phyloP scores from a whole-genome alignment of 1,140 invertebrate species.

The Drosophila elegans region DNA sequence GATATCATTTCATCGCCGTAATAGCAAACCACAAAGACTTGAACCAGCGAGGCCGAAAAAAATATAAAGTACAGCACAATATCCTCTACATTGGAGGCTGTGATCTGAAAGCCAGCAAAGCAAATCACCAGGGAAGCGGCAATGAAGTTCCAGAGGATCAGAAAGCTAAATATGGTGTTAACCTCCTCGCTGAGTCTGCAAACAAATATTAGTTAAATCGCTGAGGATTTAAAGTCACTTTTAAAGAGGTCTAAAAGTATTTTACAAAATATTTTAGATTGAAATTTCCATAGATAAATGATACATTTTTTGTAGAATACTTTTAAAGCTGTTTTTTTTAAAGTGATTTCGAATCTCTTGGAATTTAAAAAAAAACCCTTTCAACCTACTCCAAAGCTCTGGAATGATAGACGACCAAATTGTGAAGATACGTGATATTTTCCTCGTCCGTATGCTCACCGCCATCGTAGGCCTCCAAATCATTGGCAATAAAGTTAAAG shows the following conservation, averaged over 20 bases:
- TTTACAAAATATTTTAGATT: no score
- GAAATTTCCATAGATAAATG: no score
- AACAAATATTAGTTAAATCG: neutral
- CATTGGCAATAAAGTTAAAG: slow-evolving; percentile 65
- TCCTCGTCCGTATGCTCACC: slow-evolving; percentile 50
- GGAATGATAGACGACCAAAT: slow-evolving; percentile 57
- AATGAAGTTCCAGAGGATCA: slow-evolving; percentile 72
- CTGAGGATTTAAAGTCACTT: neutral
- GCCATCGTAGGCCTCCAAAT: slow-evolving; percentile 54
- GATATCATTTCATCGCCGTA: slow-evolving; percentile 76
- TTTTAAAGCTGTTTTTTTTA: neutral
- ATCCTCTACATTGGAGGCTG: slow-evolving; percentile 69
- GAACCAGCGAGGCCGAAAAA: slow-evolving; percentile 68
- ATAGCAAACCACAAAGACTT: slow-evolving; percentile 72
- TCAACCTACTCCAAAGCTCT: slow-evolving; percentile 56
- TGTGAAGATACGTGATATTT: slow-evolving; percentile 58
- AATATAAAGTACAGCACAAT: slow-evolving; percentile 74
- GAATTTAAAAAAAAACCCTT: no score
- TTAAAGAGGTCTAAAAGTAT: no score
- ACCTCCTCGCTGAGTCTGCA: slow-evolving; percentile 69
- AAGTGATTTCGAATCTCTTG: no score
- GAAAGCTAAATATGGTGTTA: slow-evolving; percentile 71
- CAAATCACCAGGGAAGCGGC: slow-evolving; percentile 72
- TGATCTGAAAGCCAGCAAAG: slow-evolving; percentile 76
- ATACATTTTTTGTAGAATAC: neutral